Base-by-base conservation (phyloP, 2,113 vertebrate genomes). In the Notarius lentiginosus region DNA sequence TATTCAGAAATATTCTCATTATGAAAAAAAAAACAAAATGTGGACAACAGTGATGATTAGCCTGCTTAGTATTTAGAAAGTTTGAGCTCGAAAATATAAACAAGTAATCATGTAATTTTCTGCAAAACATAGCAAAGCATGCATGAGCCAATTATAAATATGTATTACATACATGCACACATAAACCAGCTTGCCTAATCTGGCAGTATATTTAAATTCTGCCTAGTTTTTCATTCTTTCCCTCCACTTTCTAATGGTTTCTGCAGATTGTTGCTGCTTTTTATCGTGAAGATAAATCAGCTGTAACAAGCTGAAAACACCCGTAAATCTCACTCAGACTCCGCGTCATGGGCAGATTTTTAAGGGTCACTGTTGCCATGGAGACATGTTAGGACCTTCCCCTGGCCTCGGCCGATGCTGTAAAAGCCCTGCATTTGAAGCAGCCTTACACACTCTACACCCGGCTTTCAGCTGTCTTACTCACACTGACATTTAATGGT, bases 281-380 rank as follows among this genome's bases (percentile, higher is more conserved):
- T 96, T 94, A 96, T 95, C 95, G 94, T 94, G 91, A 93, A 92
- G 93, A 95, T 96, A 96, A 96, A 95, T 96, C 95, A 95, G 94
- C 93, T 94, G 94, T 95, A 96, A 96, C 95, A 95, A 96, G 95
- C 94, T 92, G 94, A 95, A 95, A 95, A 95, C 94, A 95, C 91
- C 87, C 93, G 86, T 95, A 95, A 95, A 95, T 95, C 94, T 94
- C 86, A 75, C 47, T 34, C 76, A 4, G 84, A 86, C 91, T 92
- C 94, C 92, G 18, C 88, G 92, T 94, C 94, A 91, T 94, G 92
- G 83, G 55, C 90, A 91, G 91, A 89, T 89, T 92, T 81, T 93
- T 91, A 93, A 92, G 93, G 95, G 93, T 94, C 95, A 91, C 11
- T 75, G 91, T 96, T 93, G 92, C 93, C 87, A 92, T 89, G 92